A percentile compares a stretch with the other conserved stretches of the same genome.
These are phyloP conservation scores for Rhynchonycteris naso DNA, from an alignment of 2,797 vertebrate species.

Conservation along the genomic window DNA sequence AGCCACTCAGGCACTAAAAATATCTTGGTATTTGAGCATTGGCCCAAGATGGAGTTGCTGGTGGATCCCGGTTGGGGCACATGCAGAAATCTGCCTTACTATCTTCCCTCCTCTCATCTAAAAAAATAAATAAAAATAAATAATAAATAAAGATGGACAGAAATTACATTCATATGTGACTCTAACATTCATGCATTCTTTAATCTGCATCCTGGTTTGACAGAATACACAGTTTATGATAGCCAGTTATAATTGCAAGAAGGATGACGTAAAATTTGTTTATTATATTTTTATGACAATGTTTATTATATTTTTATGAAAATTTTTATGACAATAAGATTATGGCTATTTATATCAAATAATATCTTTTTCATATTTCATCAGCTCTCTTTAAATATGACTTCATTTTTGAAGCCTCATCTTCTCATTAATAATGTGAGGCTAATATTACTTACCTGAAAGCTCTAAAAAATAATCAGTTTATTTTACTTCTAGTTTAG, in stretches of 20 bases:
- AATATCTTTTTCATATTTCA: neutral
- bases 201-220: neutral
- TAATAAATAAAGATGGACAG: neutral
- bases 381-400: neutral
- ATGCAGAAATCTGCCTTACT: too few species aligned
- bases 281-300: neutral
- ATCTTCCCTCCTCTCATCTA: too few species aligned
- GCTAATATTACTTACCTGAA: neutral
- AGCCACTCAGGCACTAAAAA: too few species aligned
- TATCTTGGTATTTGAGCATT: too few species aligned
- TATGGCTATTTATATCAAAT: neutral
- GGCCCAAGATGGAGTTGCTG: too few species aligned
- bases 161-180: neutral
- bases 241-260: neutral
- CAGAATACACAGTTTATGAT: neutral
- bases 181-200: neutral
- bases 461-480: neutral
- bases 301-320: neutral
- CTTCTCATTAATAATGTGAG: neutral
- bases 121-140: too few species aligned
- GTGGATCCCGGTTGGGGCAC: too few species aligned
- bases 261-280: neutral
- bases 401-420: neutral
- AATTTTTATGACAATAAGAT: neutral
- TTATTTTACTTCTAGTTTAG: neutral